Base-by-base conservation (phyloP, 2,113 vertebrate genomes). In the Lutjanus erythropterus region DNA sequence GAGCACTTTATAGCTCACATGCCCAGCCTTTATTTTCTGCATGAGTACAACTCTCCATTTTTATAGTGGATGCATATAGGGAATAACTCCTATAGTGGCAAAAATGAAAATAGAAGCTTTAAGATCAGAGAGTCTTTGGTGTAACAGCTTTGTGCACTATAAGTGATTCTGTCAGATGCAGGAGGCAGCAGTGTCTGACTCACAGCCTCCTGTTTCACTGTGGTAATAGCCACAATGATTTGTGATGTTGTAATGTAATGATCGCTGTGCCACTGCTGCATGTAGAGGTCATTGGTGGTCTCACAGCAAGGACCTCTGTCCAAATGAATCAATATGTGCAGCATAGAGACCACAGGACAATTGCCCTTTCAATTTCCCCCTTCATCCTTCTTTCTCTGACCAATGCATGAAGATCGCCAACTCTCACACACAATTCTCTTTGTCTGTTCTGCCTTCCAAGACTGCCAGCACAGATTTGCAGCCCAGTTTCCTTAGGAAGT, bases 231-330 rank as follows among this genome's bases (percentile, higher is more conserved):
- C 74, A 19, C 71, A 71, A 59, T 88, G 58, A 82, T 85, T 85
- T 89, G 69, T 76, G 70, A 56, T 52, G 65, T 74, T 75, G 41
- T 75, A 80, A 73, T 70, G 59, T 84, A 85, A 86, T 80, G 80
- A 80, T 80, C 31, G 9, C 73, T 12, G 15, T 72, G 58, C 60
- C 50, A 31, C 61, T 0, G 25, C 84, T 70, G 71, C 70, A 44
- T 68, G 55, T 75, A 50, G 82, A 80, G 67, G 83, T 90, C 73
- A 76, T 5, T 5, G 44, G 71, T 41, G 39, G 81, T 83, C 80
- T 68, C 55, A 21, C 42, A 86, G 76, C 66, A 59, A 78, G 8
- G 67, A 83, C 65, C 65, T 78, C 42, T 47, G 72, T 66, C 65
- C 72, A 62, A 69, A 74, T 67, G 10, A 87, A 87, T 91, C 85